Evolutionary conservation across 2,888 invertebrate genomes (phyloP).

Genomic region (Lasioglossum oenotherae): DNA sequence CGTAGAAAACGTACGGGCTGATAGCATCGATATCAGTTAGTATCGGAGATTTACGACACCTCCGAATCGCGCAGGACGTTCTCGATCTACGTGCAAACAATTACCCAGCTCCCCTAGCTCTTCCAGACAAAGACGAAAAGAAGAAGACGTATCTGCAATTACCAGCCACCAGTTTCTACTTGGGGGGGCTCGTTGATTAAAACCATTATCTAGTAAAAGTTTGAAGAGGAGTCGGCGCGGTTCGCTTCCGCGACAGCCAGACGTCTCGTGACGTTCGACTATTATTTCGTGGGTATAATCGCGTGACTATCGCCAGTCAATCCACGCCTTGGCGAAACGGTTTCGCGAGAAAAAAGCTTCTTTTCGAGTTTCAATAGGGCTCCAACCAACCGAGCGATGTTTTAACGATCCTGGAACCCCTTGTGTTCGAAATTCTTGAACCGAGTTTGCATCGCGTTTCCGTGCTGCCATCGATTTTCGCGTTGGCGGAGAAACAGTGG

Average conservation of each 20-base stretch:
- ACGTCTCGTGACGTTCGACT: conserved; percentile 58
- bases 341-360: conserved; percentile 31
- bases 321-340: conserved; percentile 29
- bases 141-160: conserved; percentile 13
- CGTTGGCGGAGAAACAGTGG: neutral
- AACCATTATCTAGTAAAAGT: conserved; percentile 56
- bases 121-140: neutral
- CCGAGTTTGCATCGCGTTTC: neutral
- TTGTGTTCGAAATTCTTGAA: neutral
- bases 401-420: neutral
- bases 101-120: neutral
- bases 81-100: neutral
- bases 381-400: neutral
- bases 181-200: conserved; percentile 43
- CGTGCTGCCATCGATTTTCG: neutral
- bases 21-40: neutral
- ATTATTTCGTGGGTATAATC: conserved; percentile 57
- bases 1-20: neutral
- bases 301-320: conserved; percentile 56
- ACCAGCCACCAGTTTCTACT: neutral
- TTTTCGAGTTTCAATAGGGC: conserved; percentile 39
- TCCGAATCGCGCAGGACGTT: neutral
- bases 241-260: conserved; percentile 45
- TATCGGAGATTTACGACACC: neutral
- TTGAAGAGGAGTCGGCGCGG: conserved; percentile 36